Evolutionary conservation across 2,113 vertebrate genomes (phyloP), one percentile per base, ranked within the genome.

Genomic region (Conger conger): DNA sequence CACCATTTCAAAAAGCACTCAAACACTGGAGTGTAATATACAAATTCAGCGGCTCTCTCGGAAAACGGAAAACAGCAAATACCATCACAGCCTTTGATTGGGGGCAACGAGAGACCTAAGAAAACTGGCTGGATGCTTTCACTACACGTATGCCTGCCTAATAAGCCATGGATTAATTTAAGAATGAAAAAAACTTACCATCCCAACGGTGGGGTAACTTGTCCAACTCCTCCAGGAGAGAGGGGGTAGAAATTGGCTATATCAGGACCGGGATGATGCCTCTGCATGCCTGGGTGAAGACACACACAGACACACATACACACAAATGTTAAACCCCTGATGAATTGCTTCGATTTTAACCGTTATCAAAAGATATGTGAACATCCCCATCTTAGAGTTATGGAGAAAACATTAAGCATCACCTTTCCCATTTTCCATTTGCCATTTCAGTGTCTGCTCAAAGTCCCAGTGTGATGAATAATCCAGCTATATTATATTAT

Each of bases 221-320:
- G 98, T 84, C 98, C 98, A 60, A 99, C 97, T 85, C 96, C 96
- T 82, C 97, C 97, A 20, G 97, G 98, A 91, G 97, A 99, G 90
- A 99, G 94, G 16, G 98, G 95, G 94, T 99, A 99, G 93, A 99
- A 99, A 91, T 97, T 97, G 88, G 98, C 92, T 91, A 99, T 97
- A 92, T 99, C 98, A 85, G 96, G 97, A 91, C 97, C 97, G 2
- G 95, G 95, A 91, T 97, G 98, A 93, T 99, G 97, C 90, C 98
- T 96, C 85, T 93, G 95, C 96, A 99, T 98, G 94, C 97, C 98
- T 99, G 89, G 16, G 81, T 37, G 30, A 76, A 53, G 81, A 50
- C 84, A 36, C 27, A 17, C 7, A 82, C 17, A 83, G 13, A 81
- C 30, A 27, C 50, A 30, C 8, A 54, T 81, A 82, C 17, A 83